These are phyloP conservation scores for Choloepus didactylus DNA, from an alignment of 2,797 vertebrate species.

Conservation along the genomic window DNA sequence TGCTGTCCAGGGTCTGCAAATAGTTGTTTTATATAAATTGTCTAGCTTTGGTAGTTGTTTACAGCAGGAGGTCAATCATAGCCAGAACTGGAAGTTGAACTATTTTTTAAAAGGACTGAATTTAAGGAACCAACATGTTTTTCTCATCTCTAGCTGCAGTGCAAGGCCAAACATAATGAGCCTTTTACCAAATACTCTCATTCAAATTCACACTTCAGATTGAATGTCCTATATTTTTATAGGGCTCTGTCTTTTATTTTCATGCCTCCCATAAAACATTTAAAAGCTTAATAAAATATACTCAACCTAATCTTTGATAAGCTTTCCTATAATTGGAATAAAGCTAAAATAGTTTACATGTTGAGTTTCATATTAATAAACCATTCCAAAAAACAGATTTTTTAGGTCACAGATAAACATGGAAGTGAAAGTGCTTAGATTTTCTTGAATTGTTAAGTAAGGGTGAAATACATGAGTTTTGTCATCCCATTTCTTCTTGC, in stretches of 20 bases:
- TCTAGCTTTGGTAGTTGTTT: slow-evolving; percentile 30
- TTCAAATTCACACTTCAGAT: slow-evolving; percentile 48
- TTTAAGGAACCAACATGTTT: slow-evolving; percentile 56
- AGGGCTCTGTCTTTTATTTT: slow-evolving; percentile 48
- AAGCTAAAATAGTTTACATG: background rate
- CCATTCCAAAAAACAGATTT: background rate
- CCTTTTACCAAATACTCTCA: background rate
- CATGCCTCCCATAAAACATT: slow-evolving; percentile 11
- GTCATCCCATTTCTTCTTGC: background rate
- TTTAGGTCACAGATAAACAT: slow-evolving; percentile 22
- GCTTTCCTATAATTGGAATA: slow-evolving; percentile 36
- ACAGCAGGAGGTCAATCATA: background rate
- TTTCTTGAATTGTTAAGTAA: slow-evolving; percentile 23
- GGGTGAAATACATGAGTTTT: slow-evolving; percentile 6
- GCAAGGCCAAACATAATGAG: background rate
- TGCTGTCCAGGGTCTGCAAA: background rate
- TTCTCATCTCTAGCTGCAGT: slow-evolving; percentile 45
- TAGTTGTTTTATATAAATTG: background rate
- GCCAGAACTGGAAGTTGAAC: slow-evolving; percentile 24
- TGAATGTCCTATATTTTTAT: slow-evolving; percentile 22
- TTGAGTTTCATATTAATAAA: slow-evolving; percentile 42
- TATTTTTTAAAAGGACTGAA: slow-evolving; percentile 50
- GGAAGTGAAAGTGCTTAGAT: background rate
- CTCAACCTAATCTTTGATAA: slow-evolving; percentile 36
- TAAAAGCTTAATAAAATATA: slow-evolving; percentile 44